These are phyloP conservation scores for Threskiornis aethiopicus DNA, from an alignment of 2,797 vertebrate species.

Conservation along the genomic window DNA sequence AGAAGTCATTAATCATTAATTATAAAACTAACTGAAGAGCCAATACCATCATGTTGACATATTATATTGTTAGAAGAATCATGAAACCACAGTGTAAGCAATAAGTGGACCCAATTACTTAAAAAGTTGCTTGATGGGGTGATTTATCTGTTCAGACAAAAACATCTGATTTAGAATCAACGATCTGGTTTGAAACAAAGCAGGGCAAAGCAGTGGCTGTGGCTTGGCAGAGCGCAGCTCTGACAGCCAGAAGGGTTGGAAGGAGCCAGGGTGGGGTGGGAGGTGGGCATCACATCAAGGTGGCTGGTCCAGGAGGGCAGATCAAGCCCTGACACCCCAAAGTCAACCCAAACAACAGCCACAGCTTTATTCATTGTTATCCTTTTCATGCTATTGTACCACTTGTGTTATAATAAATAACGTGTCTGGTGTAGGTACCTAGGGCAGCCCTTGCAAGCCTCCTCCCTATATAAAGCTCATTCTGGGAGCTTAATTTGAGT, in stretches of 20 bases:
- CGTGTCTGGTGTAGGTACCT: fast-evolving
- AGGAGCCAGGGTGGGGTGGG: background rate
- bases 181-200: background rate
- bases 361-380: background rate
- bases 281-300: background rate
- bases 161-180: background rate
- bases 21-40: background rate
- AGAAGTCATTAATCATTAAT: background rate
- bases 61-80: background rate
- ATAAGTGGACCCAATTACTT: background rate
- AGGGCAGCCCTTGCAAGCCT: background rate
- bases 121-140: background rate
- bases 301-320: background rate
- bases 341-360: background rate
- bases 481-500: background rate
- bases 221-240: background rate
- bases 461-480: background rate
- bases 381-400: no score
- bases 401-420: fast-evolving
- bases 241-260: background rate
- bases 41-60: background rate
- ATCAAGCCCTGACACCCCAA: background rate
- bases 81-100: background rate
- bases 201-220: fast-evolving
- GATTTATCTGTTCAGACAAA: background rate